Base-by-base conservation (phyloP, 2,797 vertebrate species). In the Vespertilio murinus region DNA sequence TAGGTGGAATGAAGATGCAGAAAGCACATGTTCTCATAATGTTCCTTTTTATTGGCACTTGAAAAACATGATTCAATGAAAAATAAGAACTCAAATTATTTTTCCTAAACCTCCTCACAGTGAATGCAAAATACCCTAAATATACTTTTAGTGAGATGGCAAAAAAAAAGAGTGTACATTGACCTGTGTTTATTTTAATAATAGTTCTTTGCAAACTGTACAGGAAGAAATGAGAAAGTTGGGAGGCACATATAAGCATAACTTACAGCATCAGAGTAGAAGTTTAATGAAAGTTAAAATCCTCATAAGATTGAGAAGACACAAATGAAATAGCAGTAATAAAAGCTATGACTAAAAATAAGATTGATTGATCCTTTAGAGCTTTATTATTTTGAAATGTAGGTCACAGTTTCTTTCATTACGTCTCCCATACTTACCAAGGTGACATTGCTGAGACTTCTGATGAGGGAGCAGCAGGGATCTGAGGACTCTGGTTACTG, bases 1-100 rank as follows among this genome's bases (percentile, higher is more conserved):
- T 47, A 71, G 69, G 75, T 83, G 71, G 56, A 74, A 45, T 67
- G 83, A 65, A 87, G 64, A 71, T 89, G 13, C 64, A 65, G 71
- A 56, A 65, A 74, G 38, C 30, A n/a, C 49, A 23, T 67, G 22
- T 35, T 73, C 33, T 87, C 73, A 73, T 23, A 61, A 49, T 93
- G 92, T 95, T 88, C 71, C 49, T 93, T 95, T 92, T 84, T 73
- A 77, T 23, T 91, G 71, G 35, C 23, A 16, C 77, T 88, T 78
- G 49, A 71, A 80, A 90, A 89, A 47, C 91, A 88, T 0, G 52
- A 88, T 73, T 85, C 49, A 71, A 54, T 49, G 38, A 71, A 89
- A 93, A 90, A 74, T 49, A 61, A 93, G 47, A 35, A 88, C 23
- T 45, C 49, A 90, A 82, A 80, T 90, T 16, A 81, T 79, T 89